phyloP scores from a whole-genome alignment of 2,888 invertebrate species.

The Sesamia inferens region DNA sequence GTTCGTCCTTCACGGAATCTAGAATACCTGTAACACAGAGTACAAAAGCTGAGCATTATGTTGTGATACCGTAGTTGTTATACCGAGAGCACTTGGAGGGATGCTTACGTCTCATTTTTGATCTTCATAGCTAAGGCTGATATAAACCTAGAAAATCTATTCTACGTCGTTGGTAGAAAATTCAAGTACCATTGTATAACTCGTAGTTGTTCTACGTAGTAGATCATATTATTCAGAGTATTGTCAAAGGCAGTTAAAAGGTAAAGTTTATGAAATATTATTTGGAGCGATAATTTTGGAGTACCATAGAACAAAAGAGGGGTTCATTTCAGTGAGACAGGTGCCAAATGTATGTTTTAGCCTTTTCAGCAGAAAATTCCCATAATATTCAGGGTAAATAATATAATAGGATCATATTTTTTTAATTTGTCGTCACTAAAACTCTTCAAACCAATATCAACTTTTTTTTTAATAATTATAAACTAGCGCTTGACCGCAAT shows the following conservation, averaged over 20 bases:
- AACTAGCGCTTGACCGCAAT: no score
- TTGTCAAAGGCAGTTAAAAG: not conserved
- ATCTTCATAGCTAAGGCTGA: constrained; percentile 20
- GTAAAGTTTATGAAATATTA: constrained; percentile 11
- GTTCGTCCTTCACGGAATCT: constrained; percentile 3
- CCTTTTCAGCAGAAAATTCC: not conserved
- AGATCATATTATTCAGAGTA: not conserved
- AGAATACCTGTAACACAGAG: constrained; percentile 12
- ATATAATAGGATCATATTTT: not conserved
- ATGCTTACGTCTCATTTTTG: constrained; percentile 13
- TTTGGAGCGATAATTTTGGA: not conserved
- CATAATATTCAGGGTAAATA: not conserved
- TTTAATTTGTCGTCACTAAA: not conserved
- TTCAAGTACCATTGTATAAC: not conserved
- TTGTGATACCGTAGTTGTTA: constrained; percentile 10
- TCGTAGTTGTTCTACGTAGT: not conserved
- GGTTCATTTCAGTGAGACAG: not conserved
- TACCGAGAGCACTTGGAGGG: constrained; percentile 13
- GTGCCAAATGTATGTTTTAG: not conserved
- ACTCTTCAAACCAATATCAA: not conserved
- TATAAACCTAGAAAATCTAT: constrained; percentile 31
- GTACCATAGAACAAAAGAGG: not conserved
- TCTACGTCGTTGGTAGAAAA: constrained; percentile 1
- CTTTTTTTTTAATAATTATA: no score
- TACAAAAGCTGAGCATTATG: constrained; percentile 21